Percentiles rank a stretch among this genome's conserved stretches.
Evolutionary conservation across 2,888 invertebrate species (phyloP).

Genomic region (Euzophera pinguis): DNA sequence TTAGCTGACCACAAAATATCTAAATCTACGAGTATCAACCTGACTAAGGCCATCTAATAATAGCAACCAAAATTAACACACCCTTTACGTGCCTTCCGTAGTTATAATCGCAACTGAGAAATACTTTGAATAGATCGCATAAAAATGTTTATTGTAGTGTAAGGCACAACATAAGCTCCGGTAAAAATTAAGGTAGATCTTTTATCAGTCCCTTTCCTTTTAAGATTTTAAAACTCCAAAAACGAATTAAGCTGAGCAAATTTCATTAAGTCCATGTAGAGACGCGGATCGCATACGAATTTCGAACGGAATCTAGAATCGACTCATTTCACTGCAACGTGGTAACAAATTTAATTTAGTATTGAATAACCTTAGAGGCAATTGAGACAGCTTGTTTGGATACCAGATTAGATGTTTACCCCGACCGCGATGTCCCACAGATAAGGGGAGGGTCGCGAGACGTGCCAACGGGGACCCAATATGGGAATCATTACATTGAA

Average conservation of each 20-base stretch:
- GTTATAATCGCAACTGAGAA: too few relatives aligned
- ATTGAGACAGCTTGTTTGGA: slow-evolving; percentile 66
- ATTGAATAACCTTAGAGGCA: slow-evolving; percentile 66
- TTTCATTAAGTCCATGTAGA: slow-evolving; percentile 3
- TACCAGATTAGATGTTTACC: slow-evolving; percentile 68
- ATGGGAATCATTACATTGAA: slow-evolving; percentile 58
- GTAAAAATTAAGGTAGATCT: too few relatives aligned
- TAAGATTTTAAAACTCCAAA: neutral
- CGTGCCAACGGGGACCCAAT: slow-evolving; percentile 56
- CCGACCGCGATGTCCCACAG: slow-evolving; percentile 62
- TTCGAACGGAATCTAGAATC: slow-evolving; percentile 33
- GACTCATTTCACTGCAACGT: slow-evolving; percentile 39
- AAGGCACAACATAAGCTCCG: too few relatives aligned
- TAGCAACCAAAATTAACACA: too few relatives aligned
- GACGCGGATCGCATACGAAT: slow-evolving; percentile 25
- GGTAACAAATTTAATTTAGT: slow-evolving; percentile 66
- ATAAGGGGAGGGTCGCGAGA: slow-evolving; percentile 56
- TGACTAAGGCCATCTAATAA: too few relatives aligned
- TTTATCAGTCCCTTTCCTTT: neutral
- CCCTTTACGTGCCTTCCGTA: too few relatives aligned
- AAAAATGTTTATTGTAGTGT: too few relatives aligned
- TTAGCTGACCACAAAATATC: too few relatives aligned
- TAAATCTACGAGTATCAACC: too few relatives aligned
- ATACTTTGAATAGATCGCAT: too few relatives aligned
- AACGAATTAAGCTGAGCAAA: slow-evolving; percentile 1